Conservation (phyloP, 2,797 vertebrate species). For the Holocentrus rufus region DNA sequence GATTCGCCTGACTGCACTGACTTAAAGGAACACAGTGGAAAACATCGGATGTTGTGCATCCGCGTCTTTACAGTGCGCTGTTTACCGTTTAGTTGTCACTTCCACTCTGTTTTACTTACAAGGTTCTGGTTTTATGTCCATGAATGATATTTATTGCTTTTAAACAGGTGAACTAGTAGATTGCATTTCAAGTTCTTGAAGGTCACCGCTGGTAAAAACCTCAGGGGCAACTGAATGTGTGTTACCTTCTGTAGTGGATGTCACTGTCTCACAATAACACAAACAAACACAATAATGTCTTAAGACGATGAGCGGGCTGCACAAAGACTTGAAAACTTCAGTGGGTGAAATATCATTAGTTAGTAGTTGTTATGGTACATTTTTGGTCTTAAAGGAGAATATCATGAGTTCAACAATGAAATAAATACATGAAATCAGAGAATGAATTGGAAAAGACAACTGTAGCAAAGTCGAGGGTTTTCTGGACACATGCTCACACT, state of each 20-base stretch:
- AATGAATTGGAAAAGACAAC: not conserved
- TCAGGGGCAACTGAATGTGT: slow-evolving; percentile 44
- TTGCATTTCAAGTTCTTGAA: slow-evolving; percentile 11
- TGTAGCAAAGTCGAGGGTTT: not conserved
- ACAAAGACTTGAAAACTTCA: slow-evolving; percentile 20
- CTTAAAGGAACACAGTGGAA: slow-evolving; percentile 30
- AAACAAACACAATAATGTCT: slow-evolving; percentile 42
- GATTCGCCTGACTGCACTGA: slow-evolving; percentile 5
- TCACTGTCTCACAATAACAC: slow-evolving; percentile 36
- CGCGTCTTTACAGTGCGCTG: slow-evolving; percentile 29
- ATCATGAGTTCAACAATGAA: too few species aligned
- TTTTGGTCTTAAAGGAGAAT: not conserved
- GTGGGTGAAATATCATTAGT: slow-evolving; percentile 2
- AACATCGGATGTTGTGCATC: slow-evolving; percentile 10
- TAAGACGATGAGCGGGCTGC: slow-evolving; percentile 39
- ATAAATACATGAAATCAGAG: too few species aligned
- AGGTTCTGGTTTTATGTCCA: slow-evolving; percentile 17
- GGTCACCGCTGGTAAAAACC: slow-evolving; percentile 26
- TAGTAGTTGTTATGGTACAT: not conserved
- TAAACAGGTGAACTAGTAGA: not conserved
- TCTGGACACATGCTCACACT: not conserved
- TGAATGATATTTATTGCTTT: slow-evolving; percentile 30
- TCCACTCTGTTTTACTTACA: not conserved
- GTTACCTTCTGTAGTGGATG: not conserved
- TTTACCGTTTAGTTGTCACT: slow-evolving; percentile 20